Percentiles rank a stretch among this genome's conserved stretches.
phyloP scores from a whole-genome alignment of 2,888 invertebrate genomes.

The Oscheius sp. region DNA sequence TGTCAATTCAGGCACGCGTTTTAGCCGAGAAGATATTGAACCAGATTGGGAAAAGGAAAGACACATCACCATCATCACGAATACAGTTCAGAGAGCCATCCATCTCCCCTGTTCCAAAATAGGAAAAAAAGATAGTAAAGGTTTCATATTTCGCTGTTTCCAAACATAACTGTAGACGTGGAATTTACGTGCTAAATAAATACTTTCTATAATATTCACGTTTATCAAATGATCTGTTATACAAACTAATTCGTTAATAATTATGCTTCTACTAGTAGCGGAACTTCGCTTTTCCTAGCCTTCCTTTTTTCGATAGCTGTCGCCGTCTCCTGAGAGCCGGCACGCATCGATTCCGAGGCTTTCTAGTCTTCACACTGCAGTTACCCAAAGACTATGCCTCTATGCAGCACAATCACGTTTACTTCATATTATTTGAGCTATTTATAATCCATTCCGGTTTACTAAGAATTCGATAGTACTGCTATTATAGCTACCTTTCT shows the following conservation, averaged over 20 bases:
- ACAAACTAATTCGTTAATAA: too few relatives aligned
- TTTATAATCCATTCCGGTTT: too few relatives aligned
- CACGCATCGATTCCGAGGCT: constrained; percentile 22
- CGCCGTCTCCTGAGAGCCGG: not conserved
- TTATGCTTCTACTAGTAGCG: too few relatives aligned
- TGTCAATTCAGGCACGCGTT: constrained; percentile 16
- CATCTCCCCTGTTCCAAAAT: not conserved
- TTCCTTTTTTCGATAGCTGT: constrained; percentile 21
- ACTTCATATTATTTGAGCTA: not conserved
- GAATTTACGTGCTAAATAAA: too few relatives aligned
- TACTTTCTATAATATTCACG: too few relatives aligned
- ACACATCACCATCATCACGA: constrained; percentile 6
- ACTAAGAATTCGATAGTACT: not conserved
- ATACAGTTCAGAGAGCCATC: constrained; percentile 8
- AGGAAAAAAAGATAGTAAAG: not conserved
- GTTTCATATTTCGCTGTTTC: too few relatives aligned
- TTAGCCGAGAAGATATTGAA: constrained; percentile 19
- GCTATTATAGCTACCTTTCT: too few relatives aligned
- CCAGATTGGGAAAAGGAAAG: constrained; percentile 12
- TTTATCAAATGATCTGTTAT: too few relatives aligned
- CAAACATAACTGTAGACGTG: too few relatives aligned
- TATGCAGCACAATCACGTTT: not conserved
- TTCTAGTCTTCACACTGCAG: not conserved
- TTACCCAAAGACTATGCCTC: constrained; percentile 3
- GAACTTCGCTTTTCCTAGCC: constrained; percentile 4